A percentile compares a stretch with the other conserved stretches of the same genome.
These are phyloP conservation scores for Philereme vetulata DNA, from an alignment of 2,888 invertebrate species.

Conservation along the genomic window DNA sequence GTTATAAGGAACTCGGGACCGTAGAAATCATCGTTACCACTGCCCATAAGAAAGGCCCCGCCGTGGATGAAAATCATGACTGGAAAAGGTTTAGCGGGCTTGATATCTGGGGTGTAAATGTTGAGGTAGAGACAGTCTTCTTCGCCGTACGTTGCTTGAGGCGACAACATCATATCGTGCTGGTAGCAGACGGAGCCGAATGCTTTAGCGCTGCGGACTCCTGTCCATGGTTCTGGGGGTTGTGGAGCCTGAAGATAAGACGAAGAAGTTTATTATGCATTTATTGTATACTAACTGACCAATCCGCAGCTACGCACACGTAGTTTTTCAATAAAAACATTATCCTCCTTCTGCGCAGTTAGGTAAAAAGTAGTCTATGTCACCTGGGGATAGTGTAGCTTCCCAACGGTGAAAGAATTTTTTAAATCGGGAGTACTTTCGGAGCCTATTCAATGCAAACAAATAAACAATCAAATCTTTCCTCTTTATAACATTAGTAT, in stretches of 20 bases:
- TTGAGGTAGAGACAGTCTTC: slow-evolving; percentile 74
- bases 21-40: slow-evolving; percentile 59
- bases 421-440: too few relatives aligned
- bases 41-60: slow-evolving; percentile 60
- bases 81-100: slow-evolving; percentile 47
- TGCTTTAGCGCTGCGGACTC: slow-evolving; percentile 59
- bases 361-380: too few relatives aligned
- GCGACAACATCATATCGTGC: slow-evolving; percentile 37
- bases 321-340: too few relatives aligned
- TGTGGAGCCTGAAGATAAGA: slow-evolving; percentile 58
- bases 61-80: slow-evolving; percentile 74
- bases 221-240: slow-evolving; percentile 61
- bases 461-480: too few relatives aligned
- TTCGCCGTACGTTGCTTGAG: slow-evolving; percentile 41
- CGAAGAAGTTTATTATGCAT: too few relatives aligned
- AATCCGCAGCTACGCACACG: too few relatives aligned
- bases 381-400: too few relatives aligned
- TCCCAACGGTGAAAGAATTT: too few relatives aligned
- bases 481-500: too few relatives aligned
- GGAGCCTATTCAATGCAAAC: too few relatives aligned
- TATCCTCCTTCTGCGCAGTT: too few relatives aligned
- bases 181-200: slow-evolving; percentile 61
- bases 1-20: slow-evolving; percentile 68
- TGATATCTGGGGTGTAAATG: slow-evolving; percentile 62
- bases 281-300: too few relatives aligned